These are phyloP conservation scores for Melangyna quadrimaculata DNA, from an alignment of 2,888 invertebrate species.

Conservation along the genomic window DNA sequence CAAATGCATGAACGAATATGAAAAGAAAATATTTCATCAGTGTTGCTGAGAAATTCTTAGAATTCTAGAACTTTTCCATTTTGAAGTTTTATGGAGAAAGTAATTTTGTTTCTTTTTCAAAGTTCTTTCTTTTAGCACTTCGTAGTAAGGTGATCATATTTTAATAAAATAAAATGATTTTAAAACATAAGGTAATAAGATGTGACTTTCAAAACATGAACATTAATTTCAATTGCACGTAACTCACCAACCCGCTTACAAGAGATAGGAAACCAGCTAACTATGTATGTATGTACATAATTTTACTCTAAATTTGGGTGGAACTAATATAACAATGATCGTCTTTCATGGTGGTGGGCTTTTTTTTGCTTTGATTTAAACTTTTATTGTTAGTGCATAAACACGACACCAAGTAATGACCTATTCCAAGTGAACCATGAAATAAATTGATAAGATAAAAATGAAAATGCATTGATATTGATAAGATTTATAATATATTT, in stretches of 20 bases:
- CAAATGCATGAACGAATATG: too few species aligned
- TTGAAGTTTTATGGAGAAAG: too few species aligned
- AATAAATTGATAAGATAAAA: constrained; percentile 10
- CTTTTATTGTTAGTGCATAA: background rate
- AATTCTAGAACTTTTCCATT: too few species aligned
- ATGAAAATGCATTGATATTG: background rate
- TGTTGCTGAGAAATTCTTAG: too few species aligned
- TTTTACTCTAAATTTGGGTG: background rate
- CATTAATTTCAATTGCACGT: background rate
- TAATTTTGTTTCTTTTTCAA: too few species aligned
- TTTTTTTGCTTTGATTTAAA: background rate
- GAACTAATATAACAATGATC: background rate
- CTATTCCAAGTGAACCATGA: background rate
- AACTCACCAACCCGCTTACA: background rate
- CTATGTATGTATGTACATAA: too few species aligned
- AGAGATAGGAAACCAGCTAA: background rate
- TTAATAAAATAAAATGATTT: too few species aligned
- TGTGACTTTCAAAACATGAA: background rate
- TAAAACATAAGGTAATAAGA: background rate
- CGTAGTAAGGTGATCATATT: too few species aligned
- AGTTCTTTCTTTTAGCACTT: too few species aligned
- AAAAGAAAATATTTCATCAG: too few species aligned
- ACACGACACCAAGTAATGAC: background rate
- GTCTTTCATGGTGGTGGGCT: background rate
- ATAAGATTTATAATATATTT: background rate